Evolutionary conservation across 1,140 invertebrate genomes (phyloP).

Genomic region (Goniozus legneri): DNA sequence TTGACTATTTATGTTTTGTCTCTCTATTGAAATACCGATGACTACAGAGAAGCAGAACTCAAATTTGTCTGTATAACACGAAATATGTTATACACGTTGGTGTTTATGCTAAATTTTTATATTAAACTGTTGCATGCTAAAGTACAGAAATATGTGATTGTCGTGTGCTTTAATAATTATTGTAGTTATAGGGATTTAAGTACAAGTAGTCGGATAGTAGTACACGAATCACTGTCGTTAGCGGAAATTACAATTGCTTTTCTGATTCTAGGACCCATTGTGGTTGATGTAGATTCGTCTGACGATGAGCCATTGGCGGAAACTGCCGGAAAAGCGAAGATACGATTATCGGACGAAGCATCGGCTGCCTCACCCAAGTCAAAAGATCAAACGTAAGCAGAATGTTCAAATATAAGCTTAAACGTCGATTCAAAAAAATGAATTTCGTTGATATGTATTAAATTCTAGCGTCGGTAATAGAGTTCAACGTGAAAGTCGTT

Average conservation of each 20-base stretch:
- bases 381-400: slow-evolving; percentile 51
- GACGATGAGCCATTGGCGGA: slow-evolving; percentile 77
- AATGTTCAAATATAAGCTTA: slow-evolving; percentile 36
- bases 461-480: slow-evolving; percentile 47
- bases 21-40: too few species aligned
- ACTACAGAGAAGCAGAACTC: too few species aligned
- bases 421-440: slow-evolving; percentile 38
- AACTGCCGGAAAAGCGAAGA: slow-evolving; percentile 62
- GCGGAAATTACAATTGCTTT: slow-evolving; percentile 7
- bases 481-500: slow-evolving; percentile 47
- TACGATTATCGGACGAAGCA: slow-evolving; percentile 43
- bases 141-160: too few species aligned
- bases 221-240: too few species aligned
- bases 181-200: too few species aligned
- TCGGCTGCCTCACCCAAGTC: slow-evolving; percentile 46
- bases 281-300: slow-evolving; percentile 62
- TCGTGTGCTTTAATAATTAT: too few species aligned
- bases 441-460: slow-evolving; percentile 40
- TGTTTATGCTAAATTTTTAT: too few species aligned
- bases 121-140: too few species aligned
- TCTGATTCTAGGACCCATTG: slow-evolving; percentile 44
- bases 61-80: too few species aligned
- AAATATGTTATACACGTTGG: too few species aligned
- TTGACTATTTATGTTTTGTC: too few species aligned
- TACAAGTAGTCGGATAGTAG: too few species aligned